Percentiles rank a stretch among this genome's conserved stretches.
Conservation (phyloP, 2,113 vertebrate genomes). For the Zootoca vivipara region DNA sequence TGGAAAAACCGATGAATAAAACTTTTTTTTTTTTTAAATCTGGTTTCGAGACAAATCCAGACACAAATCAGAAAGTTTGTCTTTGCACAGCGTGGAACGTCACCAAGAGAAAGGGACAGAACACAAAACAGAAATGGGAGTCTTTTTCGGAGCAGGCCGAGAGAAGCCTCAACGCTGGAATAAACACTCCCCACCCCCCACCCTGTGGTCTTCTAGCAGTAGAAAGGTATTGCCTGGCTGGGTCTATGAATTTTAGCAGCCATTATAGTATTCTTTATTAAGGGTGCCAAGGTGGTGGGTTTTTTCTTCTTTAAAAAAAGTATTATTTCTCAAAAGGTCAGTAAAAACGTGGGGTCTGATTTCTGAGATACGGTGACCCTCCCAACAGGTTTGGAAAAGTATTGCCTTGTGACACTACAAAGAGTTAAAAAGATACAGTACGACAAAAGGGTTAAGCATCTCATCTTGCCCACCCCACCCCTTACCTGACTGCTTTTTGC, state of each 20-base stretch:
- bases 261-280: neutral
- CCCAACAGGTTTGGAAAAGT: conserved; percentile 2
- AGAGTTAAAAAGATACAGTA: conserved; percentile 45
- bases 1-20: conserved; percentile 46
- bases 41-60: conserved; percentile 22
- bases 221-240: conserved; percentile 17
- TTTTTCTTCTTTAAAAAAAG: neutral
- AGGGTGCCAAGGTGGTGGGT: neutral
- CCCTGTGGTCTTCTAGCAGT: conserved; percentile 26
- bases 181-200: conserved; percentile 24
- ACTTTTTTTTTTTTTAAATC: neutral
- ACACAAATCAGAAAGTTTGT: conserved; percentile 17
- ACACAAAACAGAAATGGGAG: conserved; percentile 3
- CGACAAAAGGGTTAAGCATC: neutral
- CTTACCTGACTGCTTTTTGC: too few species aligned
- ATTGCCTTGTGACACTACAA: conserved; percentile 49
- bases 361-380: neutral
- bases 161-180: conserved; percentile 16
- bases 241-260: conserved; percentile 21
- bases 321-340: conserved; percentile 9
- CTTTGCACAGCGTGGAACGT: conserved; percentile 35
- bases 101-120: neutral
- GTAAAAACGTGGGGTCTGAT: conserved; percentile 41
- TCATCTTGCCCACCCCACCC: neutral
- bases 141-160: conserved; percentile 14